Evolutionary conservation across 2,888 invertebrate genomes (phyloP).

Genomic region (Cryptus viduatorius): DNA sequence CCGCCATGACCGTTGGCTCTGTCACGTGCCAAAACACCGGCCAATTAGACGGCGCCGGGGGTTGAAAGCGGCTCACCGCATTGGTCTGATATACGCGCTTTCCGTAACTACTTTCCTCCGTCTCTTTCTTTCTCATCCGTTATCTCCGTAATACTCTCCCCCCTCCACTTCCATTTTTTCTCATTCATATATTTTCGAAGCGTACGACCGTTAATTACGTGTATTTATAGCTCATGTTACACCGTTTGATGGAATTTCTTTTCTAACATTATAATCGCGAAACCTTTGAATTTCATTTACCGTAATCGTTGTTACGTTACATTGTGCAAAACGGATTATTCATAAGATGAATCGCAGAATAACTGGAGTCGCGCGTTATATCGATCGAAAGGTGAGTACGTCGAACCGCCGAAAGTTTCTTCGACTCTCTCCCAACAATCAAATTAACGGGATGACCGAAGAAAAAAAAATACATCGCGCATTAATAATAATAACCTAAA

Average conservation of each 20-base stretch:
- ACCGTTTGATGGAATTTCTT: conserved; percentile 18
- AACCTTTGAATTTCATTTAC: conserved; percentile 12
- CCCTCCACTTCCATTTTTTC: not conserved
- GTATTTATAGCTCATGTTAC: conserved; percentile 18
- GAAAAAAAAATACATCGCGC: no score
- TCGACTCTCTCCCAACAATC: not conserved
- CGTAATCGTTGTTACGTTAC: conserved; percentile 24
- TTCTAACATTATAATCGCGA: conserved; percentile 15
- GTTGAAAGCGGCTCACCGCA: conserved; percentile 37
- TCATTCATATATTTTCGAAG: conserved; percentile 21
- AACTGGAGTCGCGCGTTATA: conserved; percentile 19
- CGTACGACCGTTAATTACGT: conserved; percentile 50
- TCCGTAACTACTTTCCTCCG: conserved; percentile 26
- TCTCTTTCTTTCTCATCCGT: conserved; percentile 18
- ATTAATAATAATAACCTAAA: conserved; percentile 1
- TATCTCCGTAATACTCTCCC: not conserved
- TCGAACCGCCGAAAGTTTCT: not conserved
- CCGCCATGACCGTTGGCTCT: conserved; percentile 73
- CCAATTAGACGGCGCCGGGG: conserved; percentile 56
- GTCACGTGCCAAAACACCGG: conserved; percentile 73
- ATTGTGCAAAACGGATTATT: not conserved
- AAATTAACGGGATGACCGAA: conserved; percentile 9
- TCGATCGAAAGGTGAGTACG: not conserved
- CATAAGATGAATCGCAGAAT: not conserved
- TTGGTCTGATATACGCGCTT: conserved; percentile 36